phyloP scores from a whole-genome alignment of 2,113 vertebrate species.

The Chlamydotis undulata region DNA sequence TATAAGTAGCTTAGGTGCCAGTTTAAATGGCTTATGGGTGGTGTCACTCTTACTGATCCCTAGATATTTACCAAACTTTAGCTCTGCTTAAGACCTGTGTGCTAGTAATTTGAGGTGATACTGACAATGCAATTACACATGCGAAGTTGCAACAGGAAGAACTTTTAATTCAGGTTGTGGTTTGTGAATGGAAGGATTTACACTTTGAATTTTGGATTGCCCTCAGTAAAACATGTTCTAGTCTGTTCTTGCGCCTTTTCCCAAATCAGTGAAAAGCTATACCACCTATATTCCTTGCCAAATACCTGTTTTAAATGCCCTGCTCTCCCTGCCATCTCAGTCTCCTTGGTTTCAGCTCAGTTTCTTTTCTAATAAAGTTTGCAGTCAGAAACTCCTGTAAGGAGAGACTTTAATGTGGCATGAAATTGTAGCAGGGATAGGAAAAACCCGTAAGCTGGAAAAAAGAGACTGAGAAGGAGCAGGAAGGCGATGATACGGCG shows the following conservation, averaged over 20 bases:
- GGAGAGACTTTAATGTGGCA: background rate
- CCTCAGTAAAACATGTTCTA: background rate
- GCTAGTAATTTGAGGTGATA: rapidly evolving
- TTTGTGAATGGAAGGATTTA: background rate
- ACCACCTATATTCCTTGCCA: rapidly evolving
- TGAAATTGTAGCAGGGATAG: background rate
- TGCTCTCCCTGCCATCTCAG: background rate
- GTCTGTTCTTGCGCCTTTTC: background rate
- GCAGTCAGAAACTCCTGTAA: background rate
- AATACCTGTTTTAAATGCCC: background rate
- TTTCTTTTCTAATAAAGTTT: background rate
- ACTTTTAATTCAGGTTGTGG: rapidly evolving
- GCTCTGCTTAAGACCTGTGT: background rate
- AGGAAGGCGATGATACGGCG: rapidly evolving
- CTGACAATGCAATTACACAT: rapidly evolving
- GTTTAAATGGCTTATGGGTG: background rate
- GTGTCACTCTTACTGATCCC: background rate
- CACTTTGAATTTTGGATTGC: background rate
- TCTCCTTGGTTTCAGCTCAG: background rate
- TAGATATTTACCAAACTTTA: rapidly evolving
- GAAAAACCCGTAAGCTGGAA: background rate
- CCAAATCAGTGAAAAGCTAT: background rate
- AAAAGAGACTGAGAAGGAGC: background rate
- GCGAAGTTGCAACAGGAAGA: rapidly evolving
- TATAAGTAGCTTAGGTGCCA: rapidly evolving